Base-by-base conservation (phyloP, 1,140 invertebrate species). In the Drosophila triauraria region DNA sequence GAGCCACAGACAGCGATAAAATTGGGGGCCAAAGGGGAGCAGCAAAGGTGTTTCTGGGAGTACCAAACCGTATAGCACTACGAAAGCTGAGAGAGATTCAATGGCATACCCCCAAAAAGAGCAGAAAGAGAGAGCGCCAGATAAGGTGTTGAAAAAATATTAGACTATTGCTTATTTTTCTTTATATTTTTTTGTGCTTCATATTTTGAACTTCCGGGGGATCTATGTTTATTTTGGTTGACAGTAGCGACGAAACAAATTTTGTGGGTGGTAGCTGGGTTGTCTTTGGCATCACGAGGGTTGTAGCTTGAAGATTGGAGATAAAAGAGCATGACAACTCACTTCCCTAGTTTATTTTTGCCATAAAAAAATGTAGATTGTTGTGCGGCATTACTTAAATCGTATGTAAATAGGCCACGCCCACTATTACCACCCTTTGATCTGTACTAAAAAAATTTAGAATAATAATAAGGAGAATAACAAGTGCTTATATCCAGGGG, bases 221-320 rank as follows among this genome's bases (percentile, higher is more conserved):
- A 70, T 68, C 38, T 67, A 47, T 56, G 63, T 68, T 68, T 70
- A 70, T 70, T 70, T 70, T 47, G 42, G 67, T 30, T 40, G 62
- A 60, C 13, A 32, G 12, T 44, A 61, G 30, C 56, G 62, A 38
- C 9, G 58, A 12, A 47, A 46, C 40, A 43, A 12, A 23, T 54
- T 25, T 69, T 46, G 59, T 69, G 47, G 65, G 58, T 44, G 46
- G 60, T 17, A 20, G 54, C 13, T 38, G 30, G 20, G 30, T 17
- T 17, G 15, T 25, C n/a, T n/a, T 30, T 27, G 30, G 67, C 67
- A 70, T 70, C 67, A 70, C 67, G 67, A 68, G 67, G 67, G 47
- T 64, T 50, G 8, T 8, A n/a, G 40, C 13, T 32, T 10, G 9
- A 10, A 35, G 27, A 13, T 68, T 46, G 46, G n/a, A 40, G 60